Base-by-base conservation (phyloP, 1,140 invertebrate genomes). In the Amyelois transitella region DNA sequence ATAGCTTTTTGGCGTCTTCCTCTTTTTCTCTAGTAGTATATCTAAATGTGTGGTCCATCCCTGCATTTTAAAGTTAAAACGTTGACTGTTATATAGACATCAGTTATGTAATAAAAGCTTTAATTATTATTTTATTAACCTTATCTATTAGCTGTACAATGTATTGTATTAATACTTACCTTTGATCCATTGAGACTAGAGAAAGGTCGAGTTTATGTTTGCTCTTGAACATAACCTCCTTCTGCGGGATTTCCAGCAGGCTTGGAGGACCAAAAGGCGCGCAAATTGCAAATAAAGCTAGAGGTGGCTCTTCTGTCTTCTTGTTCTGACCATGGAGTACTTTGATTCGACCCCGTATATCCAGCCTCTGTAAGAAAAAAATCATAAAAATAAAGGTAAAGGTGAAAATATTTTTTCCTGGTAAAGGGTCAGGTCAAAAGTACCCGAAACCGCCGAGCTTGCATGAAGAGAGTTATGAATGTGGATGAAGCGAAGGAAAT, bases 221-320 rank as follows among this genome's bases (percentile, higher is more conserved):
- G 77, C 96, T 98, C 89, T 99, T 99, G 89, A 99, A 99, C 93
- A 98, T 98, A 55, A 98, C 95, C 89, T 99, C 97, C 77, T 98
- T 96, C 73, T 96, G 95, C 4, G 95, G 94, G 68, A 96, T 94
- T 81, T 97, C 96, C 18, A 96, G 85, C 10, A 97, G 88, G 44
- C 96, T 96, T 2, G 97, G 95, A 8, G 98, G 98, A 0, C 98
- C 98, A 77, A 99, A 99, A 0, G 98, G 98, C 1, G 98, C 99
- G 81, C 98, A 99, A 45, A 99, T 94, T 21, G 98, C 98, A 81
- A 99, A 99, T 10, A 99, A 88, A 0, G 96, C 98, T 75, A 99
- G 76, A 0, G 96, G 96, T 2, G 96, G 96, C 55, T 98, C 96
- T 79, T 98, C 97, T 8, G 95, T 95, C 77, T 98, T 97, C 56